Conservation (phyloP, 2,888 invertebrate genomes). For the Neoscelio sp. region DNA sequence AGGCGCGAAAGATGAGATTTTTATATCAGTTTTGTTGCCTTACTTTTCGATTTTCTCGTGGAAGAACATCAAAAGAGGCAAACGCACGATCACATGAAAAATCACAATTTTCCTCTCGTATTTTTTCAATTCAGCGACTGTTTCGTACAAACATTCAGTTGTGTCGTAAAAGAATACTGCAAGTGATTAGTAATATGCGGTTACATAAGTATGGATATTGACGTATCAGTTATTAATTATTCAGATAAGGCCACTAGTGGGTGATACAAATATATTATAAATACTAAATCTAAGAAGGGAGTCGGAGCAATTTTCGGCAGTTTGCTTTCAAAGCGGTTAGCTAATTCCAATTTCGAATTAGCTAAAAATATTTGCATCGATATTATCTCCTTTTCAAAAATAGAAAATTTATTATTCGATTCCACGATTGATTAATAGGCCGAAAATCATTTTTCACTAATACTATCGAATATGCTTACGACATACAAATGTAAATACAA, state of each 20-base stretch:
- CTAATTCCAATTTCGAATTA: too few species aligned
- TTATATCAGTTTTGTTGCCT: background rate
- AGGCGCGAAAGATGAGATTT: constrained; percentile 8
- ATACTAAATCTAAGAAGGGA: constrained; percentile 77
- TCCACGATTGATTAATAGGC: too few species aligned
- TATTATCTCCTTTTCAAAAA: too few species aligned
- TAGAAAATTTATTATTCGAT: too few species aligned
- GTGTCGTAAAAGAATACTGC: constrained; percentile 70
- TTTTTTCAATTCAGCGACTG: constrained; percentile 7
- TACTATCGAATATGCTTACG: too few species aligned
- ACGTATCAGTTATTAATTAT: constrained; percentile 74
- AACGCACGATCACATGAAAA: constrained; percentile 23
- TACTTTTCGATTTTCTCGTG: constrained; percentile 13
- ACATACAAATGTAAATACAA: too few species aligned
- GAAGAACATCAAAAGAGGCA: constrained; percentile 45
- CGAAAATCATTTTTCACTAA: too few species aligned
- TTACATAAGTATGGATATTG: constrained; percentile 71
- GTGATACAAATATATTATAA: constrained; percentile 81
- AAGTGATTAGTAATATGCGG: constrained; percentile 70
- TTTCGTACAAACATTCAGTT: constrained; percentile 45
- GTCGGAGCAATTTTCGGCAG: constrained; percentile 73
- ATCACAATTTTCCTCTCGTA: constrained; percentile 39
- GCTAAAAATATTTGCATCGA: too few species aligned
- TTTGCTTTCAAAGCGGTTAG: background rate
- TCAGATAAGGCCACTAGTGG: constrained; percentile 83